phyloP scores from a whole-genome alignment of 2,113 vertebrate species.

The Tetrao urogallus region DNA sequence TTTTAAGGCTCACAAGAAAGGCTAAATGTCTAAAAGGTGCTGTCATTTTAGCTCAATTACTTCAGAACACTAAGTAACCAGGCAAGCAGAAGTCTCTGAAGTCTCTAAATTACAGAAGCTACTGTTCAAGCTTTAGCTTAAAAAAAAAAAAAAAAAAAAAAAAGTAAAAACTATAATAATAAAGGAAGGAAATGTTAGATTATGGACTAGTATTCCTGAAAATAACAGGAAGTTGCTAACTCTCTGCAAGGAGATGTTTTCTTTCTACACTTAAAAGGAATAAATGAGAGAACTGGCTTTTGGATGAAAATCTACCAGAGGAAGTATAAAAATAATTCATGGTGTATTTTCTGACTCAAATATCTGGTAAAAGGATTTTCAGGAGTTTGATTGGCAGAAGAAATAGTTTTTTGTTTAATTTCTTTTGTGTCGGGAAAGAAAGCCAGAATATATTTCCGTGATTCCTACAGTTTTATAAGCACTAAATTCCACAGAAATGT shows the following conservation, averaged over 20 bases:
- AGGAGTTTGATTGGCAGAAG: slow-evolving; percentile 50
- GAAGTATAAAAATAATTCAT: background rate
- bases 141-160: background rate
- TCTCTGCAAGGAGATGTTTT: slow-evolving; percentile 32
- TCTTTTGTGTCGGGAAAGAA: slow-evolving; percentile 58
- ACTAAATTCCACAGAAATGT: slow-evolving; percentile 32
- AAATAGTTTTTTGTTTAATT: slow-evolving; percentile 18
- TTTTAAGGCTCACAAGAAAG: background rate
- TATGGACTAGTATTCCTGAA: background rate
- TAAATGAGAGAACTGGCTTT: background rate
- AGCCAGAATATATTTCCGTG: slow-evolving; percentile 34
- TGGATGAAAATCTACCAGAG: background rate
- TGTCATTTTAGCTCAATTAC: background rate
- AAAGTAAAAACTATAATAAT: background rate
- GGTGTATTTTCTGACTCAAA: background rate
- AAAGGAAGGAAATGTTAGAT: background rate
- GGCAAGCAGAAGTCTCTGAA: background rate
- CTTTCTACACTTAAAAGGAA: slow-evolving; percentile 41
- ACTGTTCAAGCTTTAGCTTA: background rate
- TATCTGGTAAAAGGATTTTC: background rate
- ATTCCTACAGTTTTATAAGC: slow-evolving; percentile 75
- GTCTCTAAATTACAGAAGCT: background rate
- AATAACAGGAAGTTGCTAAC: slow-evolving; percentile 40
- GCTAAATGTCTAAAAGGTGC: background rate
- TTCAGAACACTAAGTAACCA: background rate